phyloP scores from a whole-genome alignment of 2,797 vertebrate genomes.

The Astyanax mexicanus region DNA sequence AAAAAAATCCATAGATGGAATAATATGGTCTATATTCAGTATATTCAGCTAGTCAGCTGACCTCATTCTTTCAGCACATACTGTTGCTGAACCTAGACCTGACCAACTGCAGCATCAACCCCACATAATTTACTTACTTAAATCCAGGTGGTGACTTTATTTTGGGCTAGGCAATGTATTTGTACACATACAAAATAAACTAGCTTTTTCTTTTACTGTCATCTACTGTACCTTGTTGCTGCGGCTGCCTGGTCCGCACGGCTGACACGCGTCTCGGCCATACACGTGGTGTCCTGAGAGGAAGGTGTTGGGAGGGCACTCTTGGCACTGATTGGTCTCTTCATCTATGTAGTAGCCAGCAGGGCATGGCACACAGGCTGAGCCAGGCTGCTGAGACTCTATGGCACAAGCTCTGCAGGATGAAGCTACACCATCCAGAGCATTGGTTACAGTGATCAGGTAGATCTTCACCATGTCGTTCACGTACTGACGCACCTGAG shows the following conservation, averaged over 20 bases:
- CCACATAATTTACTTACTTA: too few relatives aligned
- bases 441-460: slow-evolving; percentile 89
- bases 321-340: slow-evolving; percentile 85
- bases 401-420: slow-evolving; percentile 90
- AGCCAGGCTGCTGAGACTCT: slow-evolving; percentile 81
- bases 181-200: too few relatives aligned
- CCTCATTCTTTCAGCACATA: too few relatives aligned
- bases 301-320: slow-evolving; percentile 89
- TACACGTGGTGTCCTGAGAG: slow-evolving; percentile 86
- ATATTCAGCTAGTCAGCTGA: too few relatives aligned
- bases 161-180: too few relatives aligned
- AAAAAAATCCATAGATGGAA: too few relatives aligned
- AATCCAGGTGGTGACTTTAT: too few relatives aligned
- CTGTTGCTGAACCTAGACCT: too few relatives aligned
- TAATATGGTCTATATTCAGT: too few relatives aligned
- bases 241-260: slow-evolving; percentile 90
- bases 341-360: slow-evolving; percentile 91
- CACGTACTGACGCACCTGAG: slow-evolving; percentile 85
- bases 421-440: slow-evolving; percentile 88
- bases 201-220: too few relatives aligned
- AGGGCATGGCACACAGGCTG: slow-evolving; percentile 92
- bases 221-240: slow-evolving; percentile 89
- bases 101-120: too few relatives aligned
- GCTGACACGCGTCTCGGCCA: slow-evolving; percentile 85
- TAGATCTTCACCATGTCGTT: slow-evolving; percentile 92